Evolutionary conservation across 2,888 invertebrate genomes (phyloP).

Genomic region (Aphidoletes aphidimyza): DNA sequence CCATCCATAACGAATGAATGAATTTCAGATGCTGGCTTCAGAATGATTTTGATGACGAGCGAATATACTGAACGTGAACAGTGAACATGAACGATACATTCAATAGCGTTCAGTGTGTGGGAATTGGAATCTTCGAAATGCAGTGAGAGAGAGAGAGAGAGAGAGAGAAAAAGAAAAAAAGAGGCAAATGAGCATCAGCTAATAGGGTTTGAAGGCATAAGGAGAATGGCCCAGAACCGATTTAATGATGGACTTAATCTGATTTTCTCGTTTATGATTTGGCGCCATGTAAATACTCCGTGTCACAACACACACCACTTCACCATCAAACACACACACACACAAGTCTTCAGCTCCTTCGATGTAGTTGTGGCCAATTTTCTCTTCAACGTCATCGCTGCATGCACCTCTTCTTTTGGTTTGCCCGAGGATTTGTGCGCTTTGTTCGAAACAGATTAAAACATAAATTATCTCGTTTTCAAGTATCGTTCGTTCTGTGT

Average conservation of each 20-base stretch:
- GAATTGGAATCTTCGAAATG: not conserved
- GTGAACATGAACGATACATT: not conserved
- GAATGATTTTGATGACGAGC: no score
- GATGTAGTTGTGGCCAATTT: constrained; percentile 25
- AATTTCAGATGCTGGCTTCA: no score
- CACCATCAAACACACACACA: not conserved
- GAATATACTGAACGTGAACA: not conserved
- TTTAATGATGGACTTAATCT: constrained; percentile 49
- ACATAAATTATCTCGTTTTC: constrained; percentile 49
- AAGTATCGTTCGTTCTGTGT: not conserved
- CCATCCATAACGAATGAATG: constrained; percentile 17
- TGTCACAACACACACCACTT: not conserved
- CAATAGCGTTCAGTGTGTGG: not conserved
- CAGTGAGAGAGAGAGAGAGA: not conserved
- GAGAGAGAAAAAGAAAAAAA: not conserved
- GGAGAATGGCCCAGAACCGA: constrained; percentile 37
- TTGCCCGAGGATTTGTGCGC: not conserved
- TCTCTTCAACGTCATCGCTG: constrained; percentile 43
- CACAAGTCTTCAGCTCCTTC: not conserved
- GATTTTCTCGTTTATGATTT: constrained; percentile 48
- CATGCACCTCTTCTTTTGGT: not conserved
- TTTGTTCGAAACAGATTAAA: constrained; percentile 34
- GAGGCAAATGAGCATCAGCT: constrained; percentile 46
- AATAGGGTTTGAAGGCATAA: constrained; percentile 41
- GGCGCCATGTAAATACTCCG: constrained; percentile 47